Conservation (phyloP, 1,140 invertebrate species). For the Popillia japonica region DNA sequence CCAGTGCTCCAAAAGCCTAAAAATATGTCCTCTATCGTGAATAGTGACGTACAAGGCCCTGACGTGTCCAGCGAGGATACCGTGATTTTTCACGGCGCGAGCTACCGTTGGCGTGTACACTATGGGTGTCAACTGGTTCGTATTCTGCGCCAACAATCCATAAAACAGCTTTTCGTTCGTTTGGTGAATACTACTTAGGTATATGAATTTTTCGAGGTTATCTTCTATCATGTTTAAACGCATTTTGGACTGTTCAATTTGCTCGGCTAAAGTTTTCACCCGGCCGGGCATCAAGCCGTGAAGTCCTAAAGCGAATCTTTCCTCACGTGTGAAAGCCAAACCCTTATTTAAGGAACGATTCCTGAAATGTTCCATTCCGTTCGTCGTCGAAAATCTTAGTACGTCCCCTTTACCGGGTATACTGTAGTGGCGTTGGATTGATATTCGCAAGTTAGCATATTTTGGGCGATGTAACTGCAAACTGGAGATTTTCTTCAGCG, state of each 20-base stretch:
- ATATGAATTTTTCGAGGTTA: constrained; percentile 90
- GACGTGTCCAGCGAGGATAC: constrained; percentile 91
- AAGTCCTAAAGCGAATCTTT: constrained; percentile 90
- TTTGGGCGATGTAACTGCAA: neutral
- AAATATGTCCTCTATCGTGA: constrained; percentile 93
- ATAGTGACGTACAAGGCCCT: constrained; percentile 96
- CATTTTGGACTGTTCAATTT: constrained; percentile 87
- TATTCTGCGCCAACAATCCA: constrained; percentile 89
- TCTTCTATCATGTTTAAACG: constrained; percentile 86
- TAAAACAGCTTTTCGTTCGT: constrained; percentile 97
- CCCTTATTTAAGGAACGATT: constrained; percentile 90
- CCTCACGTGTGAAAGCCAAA: constrained; percentile 88
- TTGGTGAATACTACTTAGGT: constrained; percentile 85
- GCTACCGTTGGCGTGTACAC: constrained; percentile 99
- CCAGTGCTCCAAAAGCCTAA: constrained; percentile 89
- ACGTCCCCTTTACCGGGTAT: constrained; percentile 63
- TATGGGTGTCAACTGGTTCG: constrained; percentile 96
- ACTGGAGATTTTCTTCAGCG: neutral
- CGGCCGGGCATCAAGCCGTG: constrained; percentile 91
- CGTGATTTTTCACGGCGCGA: constrained; percentile 95
- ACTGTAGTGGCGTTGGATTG: neutral
- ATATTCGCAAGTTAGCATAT: neutral
- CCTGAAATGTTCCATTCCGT: constrained; percentile 83
- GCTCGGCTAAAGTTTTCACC: constrained; percentile 93
- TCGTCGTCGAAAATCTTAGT: constrained; percentile 69